These are phyloP conservation scores for Drosophila buzzatii DNA, from an alignment of 2,888 invertebrate species.

Conservation along the genomic window DNA sequence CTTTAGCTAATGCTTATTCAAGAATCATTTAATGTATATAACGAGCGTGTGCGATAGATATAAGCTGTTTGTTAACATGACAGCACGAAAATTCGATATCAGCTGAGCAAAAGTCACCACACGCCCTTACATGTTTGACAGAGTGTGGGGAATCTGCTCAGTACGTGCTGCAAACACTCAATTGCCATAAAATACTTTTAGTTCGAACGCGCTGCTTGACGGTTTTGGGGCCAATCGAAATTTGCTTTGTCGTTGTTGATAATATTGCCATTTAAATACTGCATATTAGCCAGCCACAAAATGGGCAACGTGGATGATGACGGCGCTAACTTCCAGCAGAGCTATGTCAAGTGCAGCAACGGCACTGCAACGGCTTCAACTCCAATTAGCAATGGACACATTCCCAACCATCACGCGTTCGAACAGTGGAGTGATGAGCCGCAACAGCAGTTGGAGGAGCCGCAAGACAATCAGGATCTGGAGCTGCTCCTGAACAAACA, in stretches of 20 bases:
- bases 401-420: conserved; percentile 29
- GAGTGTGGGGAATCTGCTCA: conserved; percentile 1
- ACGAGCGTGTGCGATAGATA: not conserved
- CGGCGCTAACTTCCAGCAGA: conserved; percentile 42
- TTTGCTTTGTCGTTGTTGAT: conserved; percentile 17
- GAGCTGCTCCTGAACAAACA: conserved; percentile 39
- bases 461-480: not conserved
- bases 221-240: conserved; percentile 24
- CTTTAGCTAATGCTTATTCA: not conserved
- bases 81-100: conserved; percentile 13
- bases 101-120: conserved; percentile 43
- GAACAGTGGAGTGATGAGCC: not conserved
- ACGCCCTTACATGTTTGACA: conserved; percentile 24
- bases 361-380: conserved; percentile 17
- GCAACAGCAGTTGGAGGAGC: not conserved
- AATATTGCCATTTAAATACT: conserved; percentile 17
- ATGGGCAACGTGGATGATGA: conserved; percentile 70
- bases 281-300: conserved; percentile 11
- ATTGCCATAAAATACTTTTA: conserved; percentile 32
- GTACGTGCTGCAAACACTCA: not conserved
- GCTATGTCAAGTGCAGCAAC: conserved; percentile 36
- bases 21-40: not conserved
- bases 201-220: conserved; percentile 38
- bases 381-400: conserved; percentile 57
- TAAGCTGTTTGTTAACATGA: not conserved